phyloP scores from a whole-genome alignment of 2,888 invertebrate genomes.

The Lithosia quadra region DNA sequence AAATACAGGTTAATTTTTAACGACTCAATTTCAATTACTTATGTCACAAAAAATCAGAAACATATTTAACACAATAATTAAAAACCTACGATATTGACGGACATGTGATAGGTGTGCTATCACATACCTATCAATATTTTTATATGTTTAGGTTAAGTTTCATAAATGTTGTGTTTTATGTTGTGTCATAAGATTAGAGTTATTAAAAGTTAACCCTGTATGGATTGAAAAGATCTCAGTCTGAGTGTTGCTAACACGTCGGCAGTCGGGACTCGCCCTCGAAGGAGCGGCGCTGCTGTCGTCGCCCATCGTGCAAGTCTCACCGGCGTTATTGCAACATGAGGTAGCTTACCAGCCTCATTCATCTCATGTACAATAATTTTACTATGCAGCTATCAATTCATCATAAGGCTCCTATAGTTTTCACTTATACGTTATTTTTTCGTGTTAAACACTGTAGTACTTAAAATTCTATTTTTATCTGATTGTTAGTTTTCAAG shows the following conservation, averaged over 20 bases:
- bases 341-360: conserved; percentile 65
- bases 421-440: conserved; percentile 16
- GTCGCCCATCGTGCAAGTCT: conserved; percentile 74
- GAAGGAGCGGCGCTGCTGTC: conserved; percentile 73
- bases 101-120: background rate
- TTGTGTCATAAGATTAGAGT: conserved; percentile 1
- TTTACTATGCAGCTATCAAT: background rate
- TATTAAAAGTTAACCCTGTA: conserved; percentile 20
- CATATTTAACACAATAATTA: background rate
- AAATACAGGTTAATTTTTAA: conserved; percentile 15
- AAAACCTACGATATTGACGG: conserved; percentile 1
- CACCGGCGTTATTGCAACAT: conserved; percentile 70
- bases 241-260: conserved; percentile 47
- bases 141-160: background rate
- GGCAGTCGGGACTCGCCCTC: conserved; percentile 72
- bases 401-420: conserved; percentile 13
- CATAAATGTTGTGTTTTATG: conserved; percentile 1
- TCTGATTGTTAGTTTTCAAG: background rate
- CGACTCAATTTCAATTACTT: background rate
- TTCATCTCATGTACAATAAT: conserved; percentile 19
- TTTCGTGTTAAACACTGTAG: background rate
- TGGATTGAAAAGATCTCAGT: conserved; percentile 19
- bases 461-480: background rate
- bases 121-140: background rate
- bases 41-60: background rate